These are phyloP conservation scores for Etheostoma cragini DNA, from an alignment of 2,113 vertebrate species.

Conservation along the genomic window DNA sequence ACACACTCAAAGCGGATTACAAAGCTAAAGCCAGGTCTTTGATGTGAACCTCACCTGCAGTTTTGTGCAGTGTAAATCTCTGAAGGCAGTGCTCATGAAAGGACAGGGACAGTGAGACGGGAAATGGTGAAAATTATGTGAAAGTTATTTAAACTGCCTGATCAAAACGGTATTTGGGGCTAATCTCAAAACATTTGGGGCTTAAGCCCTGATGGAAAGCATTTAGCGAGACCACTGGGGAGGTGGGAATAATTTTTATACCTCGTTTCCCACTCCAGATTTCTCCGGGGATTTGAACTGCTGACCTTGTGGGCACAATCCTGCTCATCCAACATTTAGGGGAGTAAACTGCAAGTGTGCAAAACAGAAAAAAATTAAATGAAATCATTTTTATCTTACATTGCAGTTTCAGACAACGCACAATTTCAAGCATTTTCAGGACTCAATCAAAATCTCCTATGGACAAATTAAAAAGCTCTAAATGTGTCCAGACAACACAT, in stretches of 20 bases:
- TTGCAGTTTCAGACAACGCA: not conserved
- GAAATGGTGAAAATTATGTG: constrained; percentile 49
- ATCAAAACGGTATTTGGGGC: constrained; percentile 52
- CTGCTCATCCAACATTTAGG: constrained; percentile 39
- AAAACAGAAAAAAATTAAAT: not conserved
- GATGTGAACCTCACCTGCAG: constrained; percentile 8
- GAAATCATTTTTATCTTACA: too few species aligned
- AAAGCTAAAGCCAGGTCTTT: not conserved
- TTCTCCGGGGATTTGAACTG: constrained; percentile 42
- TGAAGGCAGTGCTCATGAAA: constrained; percentile 4
- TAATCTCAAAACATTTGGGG: constrained; percentile 61
- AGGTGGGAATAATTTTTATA: constrained; percentile 42
- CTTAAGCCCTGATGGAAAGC: constrained; percentile 55
- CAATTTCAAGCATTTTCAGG: not conserved
- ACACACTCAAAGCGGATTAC: constrained; percentile 5
- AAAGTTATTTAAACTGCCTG: constrained; percentile 52
- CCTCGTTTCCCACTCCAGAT: constrained; percentile 28
- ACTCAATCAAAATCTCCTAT: not conserved
- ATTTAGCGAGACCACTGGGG: constrained; percentile 51
- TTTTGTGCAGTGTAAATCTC: constrained; percentile 6
- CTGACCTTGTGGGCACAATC: constrained; percentile 46
- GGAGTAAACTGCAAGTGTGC: constrained; percentile 32
- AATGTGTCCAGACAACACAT: not conserved
- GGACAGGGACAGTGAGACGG: constrained; percentile 27
- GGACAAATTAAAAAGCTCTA: not conserved